phyloP scores from a whole-genome alignment of 2,113 vertebrate species.

The Nansenia antarctica region DNA sequence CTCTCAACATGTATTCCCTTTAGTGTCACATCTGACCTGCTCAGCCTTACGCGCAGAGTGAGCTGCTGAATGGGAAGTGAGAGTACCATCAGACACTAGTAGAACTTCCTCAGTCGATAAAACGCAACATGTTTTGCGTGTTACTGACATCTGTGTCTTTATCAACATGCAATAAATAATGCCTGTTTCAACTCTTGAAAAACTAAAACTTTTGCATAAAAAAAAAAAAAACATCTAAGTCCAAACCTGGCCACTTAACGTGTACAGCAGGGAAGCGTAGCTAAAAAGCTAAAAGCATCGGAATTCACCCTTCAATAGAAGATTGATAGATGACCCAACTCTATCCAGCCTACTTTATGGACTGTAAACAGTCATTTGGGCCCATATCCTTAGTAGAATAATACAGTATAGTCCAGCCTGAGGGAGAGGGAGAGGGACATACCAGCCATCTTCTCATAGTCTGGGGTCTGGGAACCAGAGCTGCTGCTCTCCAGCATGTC shows the following conservation, averaged over 20 bases:
- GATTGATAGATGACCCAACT: too few relatives aligned
- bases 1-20: not conserved
- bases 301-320: not conserved
- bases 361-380: not conserved
- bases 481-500: conserved; percentile 90
- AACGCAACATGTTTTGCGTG: too few relatives aligned
- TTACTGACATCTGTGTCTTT: too few relatives aligned
- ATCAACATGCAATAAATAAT: not conserved
- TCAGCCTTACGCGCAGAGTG: too few relatives aligned
- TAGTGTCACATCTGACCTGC: too few relatives aligned
- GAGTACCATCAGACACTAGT: too few relatives aligned
- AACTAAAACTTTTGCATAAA: too few relatives aligned
- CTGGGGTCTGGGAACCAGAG: conserved; percentile 90
- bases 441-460: conserved; percentile 87
- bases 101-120: too few relatives aligned
- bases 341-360: too few relatives aligned
- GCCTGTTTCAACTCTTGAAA: not conserved
- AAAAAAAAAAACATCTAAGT: not conserved
- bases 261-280: not conserved
- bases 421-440: conserved; percentile 14
- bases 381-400: too few relatives aligned
- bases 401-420: not conserved
- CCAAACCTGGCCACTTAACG: not conserved
- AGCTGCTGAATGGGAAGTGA: too few relatives aligned
- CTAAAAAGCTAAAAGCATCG: not conserved